phyloP scores from a whole-genome alignment of 1,140 invertebrate genomes.

The Leptoteleia sp. region DNA sequence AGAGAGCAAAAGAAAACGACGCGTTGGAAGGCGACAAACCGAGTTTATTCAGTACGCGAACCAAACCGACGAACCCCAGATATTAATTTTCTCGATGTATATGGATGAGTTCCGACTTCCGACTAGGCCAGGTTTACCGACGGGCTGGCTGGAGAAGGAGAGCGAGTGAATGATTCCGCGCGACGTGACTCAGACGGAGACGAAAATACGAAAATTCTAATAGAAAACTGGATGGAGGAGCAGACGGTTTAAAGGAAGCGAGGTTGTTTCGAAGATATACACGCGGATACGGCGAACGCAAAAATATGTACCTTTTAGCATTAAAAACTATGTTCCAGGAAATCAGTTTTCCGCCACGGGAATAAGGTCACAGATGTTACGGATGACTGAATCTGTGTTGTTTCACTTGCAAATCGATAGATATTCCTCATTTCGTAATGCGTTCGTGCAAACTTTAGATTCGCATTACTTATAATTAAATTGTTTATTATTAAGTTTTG shows the following conservation, averaged over 20 bases:
- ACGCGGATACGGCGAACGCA: constrained; percentile 23
- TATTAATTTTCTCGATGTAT: constrained; percentile 81
- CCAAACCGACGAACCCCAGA: constrained; percentile 72
- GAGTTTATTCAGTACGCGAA: constrained; percentile 77
- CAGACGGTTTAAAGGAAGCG: constrained; percentile 19
- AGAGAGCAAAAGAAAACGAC: constrained; percentile 49
- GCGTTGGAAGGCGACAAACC: constrained; percentile 59
- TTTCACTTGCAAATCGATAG: constrained; percentile 10
- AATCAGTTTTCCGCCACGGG: constrained; percentile 26
- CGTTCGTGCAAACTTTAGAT: too few species aligned
- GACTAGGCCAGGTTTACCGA: constrained; percentile 44
- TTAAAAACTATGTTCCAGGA: constrained; percentile 24
- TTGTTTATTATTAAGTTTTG: too few species aligned
- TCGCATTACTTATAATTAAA: too few species aligned
- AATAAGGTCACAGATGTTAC: constrained; percentile 14
- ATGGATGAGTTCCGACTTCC: constrained; percentile 78
- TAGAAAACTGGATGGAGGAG: constrained; percentile 19
- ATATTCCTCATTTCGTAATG: too few species aligned
- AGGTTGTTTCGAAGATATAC: constrained; percentile 34
- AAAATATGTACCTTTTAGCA: constrained; percentile 34
- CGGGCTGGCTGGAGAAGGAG: constrained; percentile 24
- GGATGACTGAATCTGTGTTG: constrained; percentile 19
- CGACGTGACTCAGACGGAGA: not conserved
- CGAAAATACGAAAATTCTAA: not conserved
- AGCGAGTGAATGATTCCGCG: constrained; percentile 5